Conservation (phyloP, 2,113 vertebrate genomes). For the Suncus etruscus region DNA sequence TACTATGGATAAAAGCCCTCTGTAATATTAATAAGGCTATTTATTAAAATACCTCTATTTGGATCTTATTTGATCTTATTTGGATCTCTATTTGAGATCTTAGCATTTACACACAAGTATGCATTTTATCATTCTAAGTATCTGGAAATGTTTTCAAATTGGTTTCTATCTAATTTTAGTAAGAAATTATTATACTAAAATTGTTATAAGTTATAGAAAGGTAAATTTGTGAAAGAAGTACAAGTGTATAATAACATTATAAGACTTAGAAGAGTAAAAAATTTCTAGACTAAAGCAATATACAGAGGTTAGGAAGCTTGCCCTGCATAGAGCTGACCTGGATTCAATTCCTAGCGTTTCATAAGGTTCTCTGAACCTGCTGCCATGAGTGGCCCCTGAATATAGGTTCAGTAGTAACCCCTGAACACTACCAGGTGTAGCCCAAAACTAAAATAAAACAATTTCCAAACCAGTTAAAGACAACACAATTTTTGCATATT, state of each 20-base stretch:
- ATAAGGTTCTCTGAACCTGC: no score
- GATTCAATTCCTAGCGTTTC: no score
- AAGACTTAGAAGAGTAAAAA: neutral
- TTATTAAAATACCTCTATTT: neutral
- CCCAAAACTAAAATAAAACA: no score
- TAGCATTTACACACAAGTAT: neutral
- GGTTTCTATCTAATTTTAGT: neutral
- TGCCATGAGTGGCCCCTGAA: no score
- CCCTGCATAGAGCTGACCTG: no score
- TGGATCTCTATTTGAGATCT: no score
- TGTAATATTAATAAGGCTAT: neutral
- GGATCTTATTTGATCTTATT: neutral
- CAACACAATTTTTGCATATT: neutral
- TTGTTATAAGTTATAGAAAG: neutral
- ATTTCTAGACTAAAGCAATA: no score
- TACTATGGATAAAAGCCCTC: neutral
- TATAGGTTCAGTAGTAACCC: no score
- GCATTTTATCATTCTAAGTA: neutral
- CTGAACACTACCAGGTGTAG: no score
- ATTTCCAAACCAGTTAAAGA: neutral
- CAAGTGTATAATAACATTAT: neutral
- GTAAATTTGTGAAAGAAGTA: neutral
- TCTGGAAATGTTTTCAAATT: neutral
- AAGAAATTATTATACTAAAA: slow-evolving; percentile 16
- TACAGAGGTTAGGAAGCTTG: no score